These are phyloP conservation scores for Callocephalon fimbriatum DNA, from an alignment of 2,113 vertebrate genomes.

Conservation along the genomic window DNA sequence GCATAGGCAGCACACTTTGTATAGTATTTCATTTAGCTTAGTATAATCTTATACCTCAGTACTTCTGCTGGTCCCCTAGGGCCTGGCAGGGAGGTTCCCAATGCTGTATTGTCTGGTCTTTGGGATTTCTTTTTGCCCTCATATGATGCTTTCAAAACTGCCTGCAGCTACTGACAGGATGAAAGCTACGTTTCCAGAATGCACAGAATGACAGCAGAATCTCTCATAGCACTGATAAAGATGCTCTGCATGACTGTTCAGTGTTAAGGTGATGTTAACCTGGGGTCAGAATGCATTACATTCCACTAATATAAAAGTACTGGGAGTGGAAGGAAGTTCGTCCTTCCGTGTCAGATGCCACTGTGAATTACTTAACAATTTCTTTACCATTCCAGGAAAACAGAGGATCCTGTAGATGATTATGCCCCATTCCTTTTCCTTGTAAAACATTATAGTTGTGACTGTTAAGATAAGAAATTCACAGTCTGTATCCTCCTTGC, in stretches of 20 bases:
- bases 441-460: not conserved
- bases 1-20: not conserved
- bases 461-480: not conserved
- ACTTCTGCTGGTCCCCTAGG: not conserved
- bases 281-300: not conserved
- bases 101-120: rapidly evolving
- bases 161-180: not conserved
- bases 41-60: not conserved
- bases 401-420: not conserved
- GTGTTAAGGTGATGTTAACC: not conserved
- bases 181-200: not conserved
- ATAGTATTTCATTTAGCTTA: not conserved
- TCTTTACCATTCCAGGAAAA: not conserved
- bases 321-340: not conserved
- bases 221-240: not conserved
- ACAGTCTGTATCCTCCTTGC: not conserved
- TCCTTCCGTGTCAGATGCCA: not conserved
- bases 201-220: not conserved
- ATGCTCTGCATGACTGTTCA: not conserved
- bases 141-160: not conserved
- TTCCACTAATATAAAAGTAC: not conserved
- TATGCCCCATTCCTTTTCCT: not conserved
- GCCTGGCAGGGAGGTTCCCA: not conserved
- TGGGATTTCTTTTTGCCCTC: not conserved
- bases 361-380: not conserved